A percentile compares a stretch with the other conserved stretches of the same genome.
phyloP scores from a whole-genome alignment of 2,888 invertebrate species.

The Ormyrus thymus region DNA sequence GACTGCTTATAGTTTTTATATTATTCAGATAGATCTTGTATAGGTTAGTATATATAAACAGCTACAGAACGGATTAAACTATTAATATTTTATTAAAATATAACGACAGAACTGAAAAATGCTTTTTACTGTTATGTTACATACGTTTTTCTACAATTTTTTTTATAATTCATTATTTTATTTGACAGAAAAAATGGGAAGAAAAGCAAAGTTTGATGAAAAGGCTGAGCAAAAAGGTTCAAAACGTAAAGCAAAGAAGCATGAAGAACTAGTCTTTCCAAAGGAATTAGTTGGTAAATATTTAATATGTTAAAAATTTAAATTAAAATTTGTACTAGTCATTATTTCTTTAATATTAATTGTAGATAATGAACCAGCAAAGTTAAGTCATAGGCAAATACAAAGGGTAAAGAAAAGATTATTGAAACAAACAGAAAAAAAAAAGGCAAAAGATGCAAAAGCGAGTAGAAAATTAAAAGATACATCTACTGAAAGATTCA shows the following conservation, averaged over 20 bases:
- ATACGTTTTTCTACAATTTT: slow-evolving; percentile 22
- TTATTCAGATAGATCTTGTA: not conserved
- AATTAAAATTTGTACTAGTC: not conserved
- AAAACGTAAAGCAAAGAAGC: slow-evolving; percentile 91
- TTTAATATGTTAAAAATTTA: slow-evolving; percentile 25
- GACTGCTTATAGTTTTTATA: not conserved
- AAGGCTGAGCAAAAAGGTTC: slow-evolving; percentile 86
- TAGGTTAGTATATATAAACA: slow-evolving; percentile 39
- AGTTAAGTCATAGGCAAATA: slow-evolving; percentile 83
- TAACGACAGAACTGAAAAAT: not conserved
- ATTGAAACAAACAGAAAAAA: slow-evolving; percentile 61
- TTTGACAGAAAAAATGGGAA: slow-evolving; percentile 81
- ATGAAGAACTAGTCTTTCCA: slow-evolving; percentile 85
- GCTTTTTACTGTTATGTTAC: not conserved
- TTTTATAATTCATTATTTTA: not conserved
- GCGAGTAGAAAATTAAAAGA: slow-evolving; percentile 28
- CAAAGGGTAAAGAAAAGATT: slow-evolving; percentile 81
- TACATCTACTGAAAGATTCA: slow-evolving; percentile 21
- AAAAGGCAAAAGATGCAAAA: slow-evolving; percentile 55
- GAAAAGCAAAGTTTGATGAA: slow-evolving; percentile 88
- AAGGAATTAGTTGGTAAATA: slow-evolving; percentile 77
- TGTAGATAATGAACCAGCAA: slow-evolving; percentile 76
- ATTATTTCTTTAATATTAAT: slow-evolving; percentile 43
- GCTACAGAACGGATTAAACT: too few species aligned
- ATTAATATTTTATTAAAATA: not conserved